Conservation (phyloP, 2,888 invertebrate species). For the Drosophila rubida region DNA sequence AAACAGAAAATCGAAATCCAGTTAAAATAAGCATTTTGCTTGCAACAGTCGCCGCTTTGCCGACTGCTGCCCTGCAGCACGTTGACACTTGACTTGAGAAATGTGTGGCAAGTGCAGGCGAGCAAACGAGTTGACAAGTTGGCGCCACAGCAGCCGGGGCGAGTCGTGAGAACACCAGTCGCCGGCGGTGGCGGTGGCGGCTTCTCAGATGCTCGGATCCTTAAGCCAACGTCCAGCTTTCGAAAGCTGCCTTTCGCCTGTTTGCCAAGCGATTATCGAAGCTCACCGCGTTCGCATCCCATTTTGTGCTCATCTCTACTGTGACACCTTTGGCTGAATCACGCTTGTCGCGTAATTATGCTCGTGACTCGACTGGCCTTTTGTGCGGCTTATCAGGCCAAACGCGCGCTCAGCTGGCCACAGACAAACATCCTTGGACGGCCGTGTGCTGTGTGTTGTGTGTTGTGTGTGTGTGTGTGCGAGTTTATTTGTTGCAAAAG, state of each 20-base stretch:
- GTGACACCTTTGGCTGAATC: not conserved
- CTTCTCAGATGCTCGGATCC: too few relatives aligned
- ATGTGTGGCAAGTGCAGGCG: slow-evolving; percentile 22
- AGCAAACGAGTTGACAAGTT: slow-evolving; percentile 30
- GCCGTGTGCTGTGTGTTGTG: slow-evolving; percentile 7
- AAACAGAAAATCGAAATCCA: slow-evolving; percentile 34
- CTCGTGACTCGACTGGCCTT: slow-evolving; percentile 6
- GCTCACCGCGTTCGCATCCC: not conserved
- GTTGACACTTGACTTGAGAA: slow-evolving; percentile 57
- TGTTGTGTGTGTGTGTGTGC: too few relatives aligned
- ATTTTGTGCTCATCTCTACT: slow-evolving; percentile 3
- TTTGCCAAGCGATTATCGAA: slow-evolving; percentile 56
- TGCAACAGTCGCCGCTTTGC: not conserved
- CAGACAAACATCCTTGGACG: slow-evolving; percentile 64
- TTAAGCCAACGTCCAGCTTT: slow-evolving; percentile 4
- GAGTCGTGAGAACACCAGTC: slow-evolving; percentile 58
- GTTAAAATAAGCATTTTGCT: slow-evolving; percentile 12
- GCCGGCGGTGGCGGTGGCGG: too few relatives aligned
- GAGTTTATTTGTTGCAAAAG: slow-evolving; percentile 67
- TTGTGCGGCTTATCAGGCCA: slow-evolving; percentile 25
- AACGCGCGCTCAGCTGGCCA: slow-evolving; percentile 31
- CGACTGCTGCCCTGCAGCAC: slow-evolving; percentile 11
- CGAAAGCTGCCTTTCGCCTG: not conserved
- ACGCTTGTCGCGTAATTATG: slow-evolving; percentile 25
- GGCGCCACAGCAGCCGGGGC: slow-evolving; percentile 36